Conservation (phyloP, 2,797 vertebrate genomes). For the Pangasius macronema region DNA sequence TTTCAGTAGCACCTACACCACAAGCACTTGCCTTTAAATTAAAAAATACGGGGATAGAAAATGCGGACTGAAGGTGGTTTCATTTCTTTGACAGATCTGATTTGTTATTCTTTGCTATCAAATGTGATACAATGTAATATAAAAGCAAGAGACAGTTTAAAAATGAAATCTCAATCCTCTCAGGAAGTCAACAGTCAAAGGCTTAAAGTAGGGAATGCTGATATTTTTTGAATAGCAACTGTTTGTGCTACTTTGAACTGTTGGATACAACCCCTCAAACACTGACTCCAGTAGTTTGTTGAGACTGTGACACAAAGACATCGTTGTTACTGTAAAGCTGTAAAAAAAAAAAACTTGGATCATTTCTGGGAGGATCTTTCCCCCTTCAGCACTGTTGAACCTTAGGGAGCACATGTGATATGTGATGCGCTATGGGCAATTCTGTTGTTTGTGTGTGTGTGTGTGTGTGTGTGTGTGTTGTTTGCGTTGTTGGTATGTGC, state of each 20-base stretch:
- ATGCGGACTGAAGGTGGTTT: neutral
- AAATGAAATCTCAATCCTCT: neutral
- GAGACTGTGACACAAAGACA: neutral
- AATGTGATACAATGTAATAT: neutral
- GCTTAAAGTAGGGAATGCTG: neutral
- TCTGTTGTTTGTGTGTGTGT: neutral
- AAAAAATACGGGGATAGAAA: neutral
- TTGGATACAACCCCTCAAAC: neutral
- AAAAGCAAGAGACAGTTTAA: neutral
- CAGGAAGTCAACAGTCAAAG: neutral
- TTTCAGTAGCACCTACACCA: neutral
- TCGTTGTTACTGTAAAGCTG: neutral
- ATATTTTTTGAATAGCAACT: neutral
- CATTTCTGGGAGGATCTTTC: neutral
- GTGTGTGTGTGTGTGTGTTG: conserved; percentile 22
- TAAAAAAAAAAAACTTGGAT: neutral
- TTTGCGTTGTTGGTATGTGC: conserved; percentile 48
- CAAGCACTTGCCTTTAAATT: neutral
- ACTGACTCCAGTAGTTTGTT: neutral
- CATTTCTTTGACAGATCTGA: neutral
- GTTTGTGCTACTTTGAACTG: neutral
- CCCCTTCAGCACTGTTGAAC: neutral
- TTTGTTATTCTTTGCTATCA: neutral
- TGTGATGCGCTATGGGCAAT: neutral
- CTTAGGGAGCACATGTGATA: conserved; percentile 8